A percentile compares a stretch with the other conserved stretches of the same genome.
Conservation (phyloP, 1,140 invertebrate genomes). For the Helicoverpa armigera region DNA sequence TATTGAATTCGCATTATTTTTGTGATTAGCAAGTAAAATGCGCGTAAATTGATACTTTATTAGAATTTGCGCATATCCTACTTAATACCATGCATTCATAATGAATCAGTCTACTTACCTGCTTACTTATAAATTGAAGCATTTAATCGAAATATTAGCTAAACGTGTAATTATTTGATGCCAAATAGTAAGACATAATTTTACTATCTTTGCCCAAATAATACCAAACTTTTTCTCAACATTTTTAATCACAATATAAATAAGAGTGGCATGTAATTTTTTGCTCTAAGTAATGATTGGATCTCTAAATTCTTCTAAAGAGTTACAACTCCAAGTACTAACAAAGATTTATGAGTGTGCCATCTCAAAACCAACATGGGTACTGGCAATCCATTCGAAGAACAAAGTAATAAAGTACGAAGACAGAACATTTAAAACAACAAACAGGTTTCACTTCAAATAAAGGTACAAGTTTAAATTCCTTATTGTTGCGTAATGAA, state of each 20-base stretch:
- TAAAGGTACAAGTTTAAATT: conserved; percentile 10
- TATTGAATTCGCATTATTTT: conserved; percentile 30
- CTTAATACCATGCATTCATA: no score
- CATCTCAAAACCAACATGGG: not conserved
- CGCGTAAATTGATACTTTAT: not conserved
- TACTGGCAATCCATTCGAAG: conserved; percentile 26
- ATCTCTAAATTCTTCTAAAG: not conserved
- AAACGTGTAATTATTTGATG: no score
- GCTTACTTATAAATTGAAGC: not conserved
- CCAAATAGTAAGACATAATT: no score
- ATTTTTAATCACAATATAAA: no score
- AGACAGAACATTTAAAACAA: conserved; percentile 7
- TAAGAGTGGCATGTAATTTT: no score
- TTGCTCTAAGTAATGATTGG: not conserved
- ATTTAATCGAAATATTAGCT: not conserved
- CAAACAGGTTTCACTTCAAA: conserved; percentile 2
- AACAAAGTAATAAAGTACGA: conserved; percentile 12
- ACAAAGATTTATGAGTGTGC: conserved; percentile 3
- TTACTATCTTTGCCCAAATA: not conserved
- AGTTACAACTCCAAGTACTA: conserved; percentile 15
- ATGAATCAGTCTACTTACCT: no score
- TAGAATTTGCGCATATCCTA: no score
- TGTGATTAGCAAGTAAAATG: conserved; percentile 1
- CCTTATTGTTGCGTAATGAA: not conserved
- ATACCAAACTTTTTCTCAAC: no score